Evolutionary conservation across 1,140 invertebrate species (phyloP), one percentile per base, ranked within the genome.

Genomic region (Eufriesea mexicana): DNA sequence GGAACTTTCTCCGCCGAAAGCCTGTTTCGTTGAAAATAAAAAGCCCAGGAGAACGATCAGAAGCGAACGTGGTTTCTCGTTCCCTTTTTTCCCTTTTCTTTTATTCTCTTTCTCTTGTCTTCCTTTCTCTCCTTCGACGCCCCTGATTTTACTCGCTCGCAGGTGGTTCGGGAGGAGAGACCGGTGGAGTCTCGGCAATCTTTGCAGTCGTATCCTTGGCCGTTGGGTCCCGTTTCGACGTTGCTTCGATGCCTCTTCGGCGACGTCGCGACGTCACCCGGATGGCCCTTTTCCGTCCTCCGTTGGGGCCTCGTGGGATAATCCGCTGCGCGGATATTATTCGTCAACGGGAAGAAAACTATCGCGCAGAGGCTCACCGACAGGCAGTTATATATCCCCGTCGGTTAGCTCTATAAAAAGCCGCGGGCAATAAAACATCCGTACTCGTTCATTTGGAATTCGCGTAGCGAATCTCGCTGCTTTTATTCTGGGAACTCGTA

Each of bases 11-110:
- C 73, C 72, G 14, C 28, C 12, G 68, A 25, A 45, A 75, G 61
- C 51, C 68, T 79, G 78, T 59, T 78, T n/a, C 45, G 7, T 51
- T 25, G 68, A 23, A 9, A 62, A 79, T 79, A 51, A 80, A 80
- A 49, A 6, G 10, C 25, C 5, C 6, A 28, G 14, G 0, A 16
- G 23, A 45, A 47, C 45, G 42, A 74, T 45, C 35, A n/a, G 0
- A 18, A 49, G 57, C 20, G 18, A 72, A 72, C 51, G 28, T 54
- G 6, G 5, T 8, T 55, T 54, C 23, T 35, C 28, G 28, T 55
- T 71, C 23, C 20, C 64, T 28, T 18, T 28, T 47, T 18, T 57
- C 25, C 18, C 6, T 28, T 57, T 57, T 23, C 57, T 25, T 28
- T 25, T 8, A 35, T 71, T n/a, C 5, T 28, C 47, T 45, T 14